These are phyloP conservation scores for Watsonalla binaria DNA, from an alignment of 2,888 invertebrate species.

Conservation along the genomic window DNA sequence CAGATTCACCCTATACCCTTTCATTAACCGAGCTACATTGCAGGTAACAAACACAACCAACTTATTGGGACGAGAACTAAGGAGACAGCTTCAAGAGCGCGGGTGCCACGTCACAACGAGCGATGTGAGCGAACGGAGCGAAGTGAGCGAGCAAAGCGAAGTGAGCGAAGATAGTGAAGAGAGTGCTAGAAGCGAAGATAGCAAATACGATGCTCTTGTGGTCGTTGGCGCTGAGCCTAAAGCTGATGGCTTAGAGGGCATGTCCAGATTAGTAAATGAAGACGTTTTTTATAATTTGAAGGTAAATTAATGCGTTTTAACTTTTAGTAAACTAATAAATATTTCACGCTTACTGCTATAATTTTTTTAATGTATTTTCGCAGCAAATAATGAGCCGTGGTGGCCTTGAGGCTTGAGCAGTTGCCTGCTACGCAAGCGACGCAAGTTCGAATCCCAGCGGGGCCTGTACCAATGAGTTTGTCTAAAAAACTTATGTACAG, in stretches of 20 bases:
- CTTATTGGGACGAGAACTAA: constrained; percentile 49
- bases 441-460: no score
- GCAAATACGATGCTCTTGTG: constrained; percentile 52
- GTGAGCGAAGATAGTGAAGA: constrained; percentile 24
- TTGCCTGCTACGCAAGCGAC: no score
- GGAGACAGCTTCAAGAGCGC: constrained; percentile 37
- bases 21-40: constrained; percentile 18
- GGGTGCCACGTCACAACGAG: constrained; percentile 47
- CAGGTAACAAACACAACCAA: constrained; percentile 57
- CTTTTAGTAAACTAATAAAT: no score
- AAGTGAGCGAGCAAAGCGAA: constrained; percentile 17
- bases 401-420: no score
- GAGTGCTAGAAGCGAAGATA: constrained; percentile 7
- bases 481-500: no score
- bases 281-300: constrained; percentile 62
- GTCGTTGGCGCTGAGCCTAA: constrained; percentile 53
- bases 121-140: constrained; percentile 25
- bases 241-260: constrained; percentile 39
- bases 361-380: constrained; percentile 6
- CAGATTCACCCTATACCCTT: constrained; percentile 8
- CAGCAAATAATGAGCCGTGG: no score
- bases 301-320: constrained; percentile 24
- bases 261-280: constrained; percentile 47
- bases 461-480: no score
- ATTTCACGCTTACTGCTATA: background rate